These are phyloP conservation scores for Alexandromys oeconomus DNA, from an alignment of 2,797 vertebrate genomes.

Conservation along the genomic window DNA sequence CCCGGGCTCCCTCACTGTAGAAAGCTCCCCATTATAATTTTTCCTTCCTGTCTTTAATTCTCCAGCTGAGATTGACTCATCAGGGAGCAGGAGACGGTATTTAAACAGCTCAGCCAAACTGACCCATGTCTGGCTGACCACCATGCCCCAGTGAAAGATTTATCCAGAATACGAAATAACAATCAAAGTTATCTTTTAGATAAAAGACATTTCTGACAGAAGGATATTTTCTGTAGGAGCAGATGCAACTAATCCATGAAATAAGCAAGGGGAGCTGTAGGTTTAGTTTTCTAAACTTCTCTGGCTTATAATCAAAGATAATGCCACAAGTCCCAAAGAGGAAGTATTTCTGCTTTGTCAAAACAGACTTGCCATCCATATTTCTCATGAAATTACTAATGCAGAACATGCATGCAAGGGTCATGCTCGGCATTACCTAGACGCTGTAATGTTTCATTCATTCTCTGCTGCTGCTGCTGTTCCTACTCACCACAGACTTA, in stretches of 20 bases:
- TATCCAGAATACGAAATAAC: background rate
- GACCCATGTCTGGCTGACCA: background rate
- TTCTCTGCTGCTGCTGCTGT: background rate
- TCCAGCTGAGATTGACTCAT: conserved; percentile 20
- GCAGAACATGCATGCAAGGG: background rate
- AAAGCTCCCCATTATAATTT: conserved; percentile 60
- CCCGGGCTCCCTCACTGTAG: background rate
- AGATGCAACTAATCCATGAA: background rate
- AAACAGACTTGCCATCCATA: background rate
- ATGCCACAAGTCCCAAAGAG: background rate
- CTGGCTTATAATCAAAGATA: background rate
- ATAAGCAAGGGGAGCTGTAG: background rate
- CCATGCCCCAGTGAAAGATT: background rate
- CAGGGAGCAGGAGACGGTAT: background rate
- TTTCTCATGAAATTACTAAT: background rate
- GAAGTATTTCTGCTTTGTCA: background rate
- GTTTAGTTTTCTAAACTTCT: background rate
- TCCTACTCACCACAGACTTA: background rate
- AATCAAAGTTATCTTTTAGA: background rate
- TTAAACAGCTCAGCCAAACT: conserved; percentile 29
- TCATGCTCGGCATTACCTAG: background rate
- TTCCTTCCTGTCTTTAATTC: conserved; percentile 51
- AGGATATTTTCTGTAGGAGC: background rate
- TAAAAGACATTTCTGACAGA: background rate
- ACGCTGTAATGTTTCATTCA: background rate